Evolutionary conservation across 1,140 invertebrate species (phyloP), one percentile per base, ranked within the genome.

Genomic region (Tribolium madens): DNA sequence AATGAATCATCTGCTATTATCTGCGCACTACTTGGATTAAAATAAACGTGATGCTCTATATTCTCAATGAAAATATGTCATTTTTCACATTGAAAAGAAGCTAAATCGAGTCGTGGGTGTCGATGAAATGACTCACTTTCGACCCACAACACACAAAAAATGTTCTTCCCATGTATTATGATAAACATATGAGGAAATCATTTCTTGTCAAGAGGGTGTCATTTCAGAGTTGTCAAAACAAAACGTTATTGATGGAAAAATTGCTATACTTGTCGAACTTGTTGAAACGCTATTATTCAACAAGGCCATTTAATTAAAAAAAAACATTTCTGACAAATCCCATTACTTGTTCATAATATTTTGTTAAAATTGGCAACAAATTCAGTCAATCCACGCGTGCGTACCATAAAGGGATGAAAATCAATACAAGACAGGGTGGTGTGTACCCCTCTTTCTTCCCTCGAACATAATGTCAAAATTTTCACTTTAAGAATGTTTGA

Each of bases 381-480:
- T 7, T 21, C 36, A 17, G n/a, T 9, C 26, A 47, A 60, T 26
- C 17, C 52, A 72, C 70, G 70, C 70, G n/a, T 72, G 70, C 70
- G 70, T 72, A 52, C 26, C 52, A n/a, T 17, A 17, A 36, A 13
- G 21, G 42, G 70, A 48, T 72, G 70, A 72, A 72, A 72, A 72
- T 72, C 70, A 72, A 72, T 72, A 72, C 70, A 26, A 26, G 5
- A 31, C 12, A 26, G 70, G 70, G 70, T 72, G 70, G 70, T 72
- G 68, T 72, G 46, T 48, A 10, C 47, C 14, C 70, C 70, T 9
- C 70, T 33, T 42, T 33, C 26, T 14, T 33, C 26, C 57, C 21
- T 64, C 10, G 57, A 10, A 42, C 21, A 9, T 64, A 31, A 64
- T 26, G 57, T 64, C 57, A 64, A 64, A 64, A 64, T 57, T 0